Evolutionary conservation across 2,888 invertebrate genomes (phyloP), one percentile per base, ranked within the genome.

Genomic region (Drosophila subsilvestris): DNA sequence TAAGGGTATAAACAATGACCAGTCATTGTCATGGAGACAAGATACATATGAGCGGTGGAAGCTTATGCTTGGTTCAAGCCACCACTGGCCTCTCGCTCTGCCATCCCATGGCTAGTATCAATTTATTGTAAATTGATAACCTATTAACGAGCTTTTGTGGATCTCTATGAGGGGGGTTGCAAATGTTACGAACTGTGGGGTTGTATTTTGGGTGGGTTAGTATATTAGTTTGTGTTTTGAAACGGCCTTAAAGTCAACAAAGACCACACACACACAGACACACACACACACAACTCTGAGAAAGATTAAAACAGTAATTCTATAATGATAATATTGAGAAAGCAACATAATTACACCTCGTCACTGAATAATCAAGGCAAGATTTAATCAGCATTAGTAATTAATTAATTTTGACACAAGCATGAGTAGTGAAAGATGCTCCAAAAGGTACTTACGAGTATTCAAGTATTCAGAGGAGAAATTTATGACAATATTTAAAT

Each of bases 1-100:
- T 12, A 1, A 14, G 48, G 49, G 14, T 56, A 56, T 48, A 68
- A 67, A 84, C 88, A 85, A 82, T 85, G 79, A 48, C 18, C 63
- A 20, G 57, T 68, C 82, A 67, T 84, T 82, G 81, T 85, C 63
- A 60, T 53, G 27, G 25, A 27, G 27, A 18, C 22, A 17, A 8
- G 49, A 14, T 14, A 3, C 18, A 20, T 20, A 17, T 22, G 27
- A 32, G 50, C 17, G 44, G 14, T n/a, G 22, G 32, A n/a, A 12
- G 44, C 18, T 18, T 37, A 18, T 25, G 43, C 37, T 3, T 42
- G 42, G 43, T 14, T 20, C 29, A 37, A 51, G 60, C 48, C 53
- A 37, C 48, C 53, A 37, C 2, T 37, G 18, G 48, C 60, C 22
- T 14, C 43, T 37, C 2, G 48, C 42, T 32, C 4, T 3, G 5